Conservation (phyloP, 2,888 invertebrate genomes). For the Parnassius orleans region DNA sequence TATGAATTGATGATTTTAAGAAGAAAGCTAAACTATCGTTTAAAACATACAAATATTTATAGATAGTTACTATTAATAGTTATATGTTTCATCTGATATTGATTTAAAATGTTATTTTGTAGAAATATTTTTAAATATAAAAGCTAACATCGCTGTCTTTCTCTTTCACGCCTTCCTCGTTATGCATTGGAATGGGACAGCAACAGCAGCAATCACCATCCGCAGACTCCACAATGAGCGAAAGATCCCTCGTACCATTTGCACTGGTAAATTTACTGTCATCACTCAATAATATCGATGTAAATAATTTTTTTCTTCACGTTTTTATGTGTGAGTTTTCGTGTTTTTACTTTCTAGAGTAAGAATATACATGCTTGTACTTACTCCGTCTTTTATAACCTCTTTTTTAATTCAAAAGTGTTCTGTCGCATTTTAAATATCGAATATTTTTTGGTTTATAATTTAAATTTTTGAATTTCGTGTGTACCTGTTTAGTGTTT, state of each 20-base stretch:
- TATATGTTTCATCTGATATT: too few species aligned
- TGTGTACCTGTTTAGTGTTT: not conserved
- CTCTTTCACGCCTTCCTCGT: constrained; percentile 55
- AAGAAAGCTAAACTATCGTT: too few species aligned
- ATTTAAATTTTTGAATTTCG: too few species aligned
- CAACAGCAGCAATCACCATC: constrained; percentile 77
- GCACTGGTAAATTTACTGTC: constrained; percentile 78
- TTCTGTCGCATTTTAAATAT: too few species aligned
- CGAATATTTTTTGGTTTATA: too few species aligned
- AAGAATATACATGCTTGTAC: too few species aligned
- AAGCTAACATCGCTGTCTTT: constrained; percentile 42
- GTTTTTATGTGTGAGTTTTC: constrained; percentile 34
- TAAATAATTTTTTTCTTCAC: constrained; percentile 59
- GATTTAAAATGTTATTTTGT: not conserved
- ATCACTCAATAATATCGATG: constrained; percentile 69
- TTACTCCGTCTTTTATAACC: too few species aligned
- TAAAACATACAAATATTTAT: too few species aligned
- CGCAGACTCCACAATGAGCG: constrained; percentile 79
- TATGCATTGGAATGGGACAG: constrained; percentile 53
- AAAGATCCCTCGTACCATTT: constrained; percentile 74
- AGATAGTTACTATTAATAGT: too few species aligned
- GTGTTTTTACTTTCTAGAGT: not conserved
- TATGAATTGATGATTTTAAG: too few species aligned
- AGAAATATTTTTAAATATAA: not conserved
- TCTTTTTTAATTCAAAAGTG: too few species aligned